Conservation (phyloP, 2,888 invertebrate genomes). For the Dexiosoma caninum region DNA sequence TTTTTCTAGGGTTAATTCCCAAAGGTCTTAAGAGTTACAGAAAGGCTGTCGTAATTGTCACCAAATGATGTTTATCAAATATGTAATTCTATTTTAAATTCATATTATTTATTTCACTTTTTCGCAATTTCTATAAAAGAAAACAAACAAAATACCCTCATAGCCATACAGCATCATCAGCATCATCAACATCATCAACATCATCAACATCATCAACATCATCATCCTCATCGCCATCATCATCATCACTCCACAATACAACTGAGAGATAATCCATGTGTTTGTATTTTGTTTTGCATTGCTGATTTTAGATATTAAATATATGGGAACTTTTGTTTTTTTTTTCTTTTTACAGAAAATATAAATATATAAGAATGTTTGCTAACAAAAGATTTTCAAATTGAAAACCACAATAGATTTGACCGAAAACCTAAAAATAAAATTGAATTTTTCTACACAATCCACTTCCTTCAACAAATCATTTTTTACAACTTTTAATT, state of each 20-base stretch:
- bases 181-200: constrained; percentile 21
- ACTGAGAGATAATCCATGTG: not conserved
- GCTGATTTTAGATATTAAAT: not conserved
- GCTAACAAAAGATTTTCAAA: constrained; percentile 51
- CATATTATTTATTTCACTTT: not conserved
- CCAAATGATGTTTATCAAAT: constrained; percentile 76
- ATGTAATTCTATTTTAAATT: constrained; percentile 74
- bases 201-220: constrained; percentile 16
- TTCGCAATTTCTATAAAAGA: not conserved
- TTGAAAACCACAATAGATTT: constrained; percentile 59
- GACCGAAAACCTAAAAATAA: constrained; percentile 49
- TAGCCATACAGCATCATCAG: constrained; percentile 16
- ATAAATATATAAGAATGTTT: constrained; percentile 36
- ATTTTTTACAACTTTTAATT: constrained; percentile 10
- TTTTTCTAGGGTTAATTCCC: constrained; percentile 9
- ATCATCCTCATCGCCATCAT: constrained; percentile 14
- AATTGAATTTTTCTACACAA: constrained; percentile 48
- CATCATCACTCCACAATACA: not conserved
- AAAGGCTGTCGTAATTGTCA: constrained; percentile 69
- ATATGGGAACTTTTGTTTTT: not conserved
- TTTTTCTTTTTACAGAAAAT: constrained; percentile 16
- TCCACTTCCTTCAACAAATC: constrained; percentile 11
- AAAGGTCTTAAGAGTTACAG: constrained; percentile 13
- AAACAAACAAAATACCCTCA: constrained; percentile 26
- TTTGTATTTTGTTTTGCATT: constrained; percentile 17